These are phyloP conservation scores for Atta colombica DNA, from an alignment of 1,140 invertebrate species.

Conservation along the genomic window DNA sequence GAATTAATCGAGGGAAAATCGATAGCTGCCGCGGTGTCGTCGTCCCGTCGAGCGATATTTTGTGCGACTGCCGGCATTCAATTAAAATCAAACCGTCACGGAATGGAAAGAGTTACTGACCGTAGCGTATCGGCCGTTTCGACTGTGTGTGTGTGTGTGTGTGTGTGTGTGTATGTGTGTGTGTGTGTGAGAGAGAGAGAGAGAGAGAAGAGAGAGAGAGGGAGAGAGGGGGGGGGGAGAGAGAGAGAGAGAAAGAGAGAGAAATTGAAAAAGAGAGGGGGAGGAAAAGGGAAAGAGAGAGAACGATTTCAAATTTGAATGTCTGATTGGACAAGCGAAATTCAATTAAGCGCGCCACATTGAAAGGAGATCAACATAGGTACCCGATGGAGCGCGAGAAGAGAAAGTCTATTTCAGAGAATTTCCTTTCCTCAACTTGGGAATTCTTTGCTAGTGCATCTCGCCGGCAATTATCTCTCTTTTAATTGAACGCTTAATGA, in stretches of 20 bases:
- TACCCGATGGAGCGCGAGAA: constrained; percentile 53
- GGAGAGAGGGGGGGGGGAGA: background rate
- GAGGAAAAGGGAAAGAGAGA: background rate
- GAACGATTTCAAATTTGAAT: constrained; percentile 78
- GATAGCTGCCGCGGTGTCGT: constrained; percentile 50
- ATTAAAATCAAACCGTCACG: constrained; percentile 75
- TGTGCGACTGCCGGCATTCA: constrained; percentile 68
- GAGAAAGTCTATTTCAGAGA: constrained; percentile 60
- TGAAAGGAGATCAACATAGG: constrained; percentile 65
- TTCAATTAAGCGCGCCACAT: constrained; percentile 77
- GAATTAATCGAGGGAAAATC: constrained; percentile 69
- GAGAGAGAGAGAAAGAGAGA: background rate
- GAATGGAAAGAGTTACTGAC: constrained; percentile 76
- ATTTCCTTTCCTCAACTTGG: constrained; percentile 47
- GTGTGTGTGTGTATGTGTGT: too few relatives aligned
- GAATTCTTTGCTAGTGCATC: constrained; percentile 55
- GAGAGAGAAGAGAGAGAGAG: too few relatives aligned
- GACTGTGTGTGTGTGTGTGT: background rate
- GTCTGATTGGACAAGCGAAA: constrained; percentile 81
- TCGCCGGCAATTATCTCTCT: constrained; percentile 59
- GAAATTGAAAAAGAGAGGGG: background rate
- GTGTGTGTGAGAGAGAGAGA: too few relatives aligned
- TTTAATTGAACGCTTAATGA: constrained; percentile 64
- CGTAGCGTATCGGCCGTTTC: constrained; percentile 40
- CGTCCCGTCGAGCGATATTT: constrained; percentile 65